Conservation (phyloP, 2,888 invertebrate genomes). For the Brachyptera risi region DNA sequence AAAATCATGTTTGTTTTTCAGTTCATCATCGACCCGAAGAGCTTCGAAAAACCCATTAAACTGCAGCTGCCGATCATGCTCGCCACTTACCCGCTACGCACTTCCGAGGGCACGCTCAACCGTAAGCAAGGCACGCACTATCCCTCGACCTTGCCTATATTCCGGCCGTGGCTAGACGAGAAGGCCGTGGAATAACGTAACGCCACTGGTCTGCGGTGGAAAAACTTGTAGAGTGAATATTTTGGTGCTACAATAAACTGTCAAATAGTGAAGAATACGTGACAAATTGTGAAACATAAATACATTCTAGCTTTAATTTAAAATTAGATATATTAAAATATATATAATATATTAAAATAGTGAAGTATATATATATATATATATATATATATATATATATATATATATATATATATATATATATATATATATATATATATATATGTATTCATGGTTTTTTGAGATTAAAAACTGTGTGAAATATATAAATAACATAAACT, state of each 20-base stretch:
- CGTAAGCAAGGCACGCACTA: slow-evolving; percentile 82
- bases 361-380: too few species aligned
- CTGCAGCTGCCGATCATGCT: slow-evolving; percentile 86
- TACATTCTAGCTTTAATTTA: too few species aligned
- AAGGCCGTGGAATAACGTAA: slow-evolving; percentile 48
- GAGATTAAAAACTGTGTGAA: too few species aligned
- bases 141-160: slow-evolving; percentile 86
- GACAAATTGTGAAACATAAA: too few species aligned
- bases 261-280: too few species aligned
- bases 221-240: not conserved
- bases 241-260: not conserved
- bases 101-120: slow-evolving; percentile 50
- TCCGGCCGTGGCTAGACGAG: slow-evolving; percentile 84
- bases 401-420: too few species aligned
- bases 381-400: too few species aligned
- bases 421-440: too few species aligned
- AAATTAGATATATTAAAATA: too few species aligned
- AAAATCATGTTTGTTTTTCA: slow-evolving; percentile 45
- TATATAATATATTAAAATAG: too few species aligned
- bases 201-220: not conserved
- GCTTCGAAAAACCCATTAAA: slow-evolving; percentile 86
- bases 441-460: too few species aligned
- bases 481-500: too few species aligned
- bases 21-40: slow-evolving; percentile 90
- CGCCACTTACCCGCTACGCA: slow-evolving; percentile 83